phyloP scores from a whole-genome alignment of 2,888 invertebrate species.

The Lacanobia oleracea region DNA sequence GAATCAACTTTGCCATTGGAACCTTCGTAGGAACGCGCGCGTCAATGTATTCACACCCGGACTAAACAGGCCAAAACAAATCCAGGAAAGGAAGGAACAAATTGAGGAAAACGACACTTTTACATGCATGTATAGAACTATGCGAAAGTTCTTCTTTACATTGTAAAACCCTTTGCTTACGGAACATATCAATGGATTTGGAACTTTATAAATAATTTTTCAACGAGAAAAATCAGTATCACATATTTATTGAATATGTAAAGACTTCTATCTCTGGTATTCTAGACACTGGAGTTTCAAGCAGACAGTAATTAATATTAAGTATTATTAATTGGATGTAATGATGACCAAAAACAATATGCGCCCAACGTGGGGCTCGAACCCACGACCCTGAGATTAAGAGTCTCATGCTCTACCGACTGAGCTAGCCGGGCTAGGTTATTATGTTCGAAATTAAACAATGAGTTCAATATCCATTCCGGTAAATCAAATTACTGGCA shows the following conservation, averaged over 20 bases:
- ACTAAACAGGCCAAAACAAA: slow-evolving; percentile 27
- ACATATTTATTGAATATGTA: no score
- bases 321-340: background rate
- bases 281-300: background rate
- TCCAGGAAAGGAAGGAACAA: slow-evolving; percentile 14
- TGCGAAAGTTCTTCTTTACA: background rate
- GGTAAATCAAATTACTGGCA: background rate
- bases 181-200: background rate
- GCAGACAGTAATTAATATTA: no score
- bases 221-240: no score
- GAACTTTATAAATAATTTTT: background rate
- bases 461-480: background rate
- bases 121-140: background rate
- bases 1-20: slow-evolving; percentile 44
- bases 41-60: slow-evolving; percentile 32
- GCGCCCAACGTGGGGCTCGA: slow-evolving; percentile 92
- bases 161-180: background rate
- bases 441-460: rapidly evolving
- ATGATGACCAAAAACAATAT: slow-evolving; percentile 56
- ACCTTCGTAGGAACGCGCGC: slow-evolving; percentile 19
- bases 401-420: slow-evolving; percentile 92
- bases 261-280: background rate
- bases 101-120: slow-evolving; percentile 38
- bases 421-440: slow-evolving; percentile 89
- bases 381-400: slow-evolving; percentile 92